Conservation (phyloP, 2,113 vertebrate species). For the Stictonetta naevosa region DNA sequence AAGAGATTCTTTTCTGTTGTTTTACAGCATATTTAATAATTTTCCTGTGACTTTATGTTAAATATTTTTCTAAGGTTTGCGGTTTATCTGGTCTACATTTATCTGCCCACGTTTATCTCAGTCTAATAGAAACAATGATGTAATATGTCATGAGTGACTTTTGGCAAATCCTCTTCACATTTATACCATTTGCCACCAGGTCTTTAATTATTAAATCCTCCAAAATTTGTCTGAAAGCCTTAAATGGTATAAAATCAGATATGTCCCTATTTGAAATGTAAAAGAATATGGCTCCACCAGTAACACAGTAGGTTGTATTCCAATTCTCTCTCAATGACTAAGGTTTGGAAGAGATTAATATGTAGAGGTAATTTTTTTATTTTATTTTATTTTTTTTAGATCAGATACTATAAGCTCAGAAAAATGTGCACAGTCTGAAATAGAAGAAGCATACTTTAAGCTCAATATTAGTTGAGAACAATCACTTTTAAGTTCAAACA, state of each 20-base stretch:
- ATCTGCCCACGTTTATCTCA: neutral
- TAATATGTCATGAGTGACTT: neutral
- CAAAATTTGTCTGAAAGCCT: neutral
- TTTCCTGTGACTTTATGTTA: neutral
- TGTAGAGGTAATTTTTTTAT: constrained; percentile 8
- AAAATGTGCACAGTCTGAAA: neutral
- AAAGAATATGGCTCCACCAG: neutral
- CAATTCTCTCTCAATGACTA: neutral
- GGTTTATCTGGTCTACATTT: neutral
- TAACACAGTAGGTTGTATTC: neutral
- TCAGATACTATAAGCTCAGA: neutral
- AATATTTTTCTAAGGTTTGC: neutral
- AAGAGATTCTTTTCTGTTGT: neutral
- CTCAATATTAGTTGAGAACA: neutral
- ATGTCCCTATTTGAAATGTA: neutral
- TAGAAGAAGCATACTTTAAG: neutral
- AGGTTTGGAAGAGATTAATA: neutral
- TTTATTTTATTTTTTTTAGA: constrained; percentile 44
- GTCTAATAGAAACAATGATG: neutral
- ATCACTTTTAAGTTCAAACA: neutral
- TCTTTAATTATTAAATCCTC: neutral
- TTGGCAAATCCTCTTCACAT: neutral
- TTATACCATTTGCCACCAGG: neutral
- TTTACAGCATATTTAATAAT: neutral
- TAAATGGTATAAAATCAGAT: neutral